Base-by-base conservation (phyloP, 2,888 invertebrate genomes). In the Palloptera scutellata region DNA sequence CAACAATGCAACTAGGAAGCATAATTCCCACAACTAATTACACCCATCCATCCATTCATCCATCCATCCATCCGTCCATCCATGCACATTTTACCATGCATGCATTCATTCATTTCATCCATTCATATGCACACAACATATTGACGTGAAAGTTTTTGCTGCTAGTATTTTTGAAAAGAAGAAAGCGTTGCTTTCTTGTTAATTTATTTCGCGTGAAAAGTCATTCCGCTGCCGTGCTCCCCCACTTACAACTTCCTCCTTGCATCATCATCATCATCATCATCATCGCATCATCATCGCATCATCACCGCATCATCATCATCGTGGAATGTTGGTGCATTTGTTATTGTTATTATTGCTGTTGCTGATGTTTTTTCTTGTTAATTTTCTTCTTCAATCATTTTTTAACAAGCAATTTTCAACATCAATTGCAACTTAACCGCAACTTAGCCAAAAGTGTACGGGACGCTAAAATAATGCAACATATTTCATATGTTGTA, bases 11-110 rank as follows among this genome's bases (percentile, higher is more conserved):
- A 79, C 80, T 76, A 81, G 79, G 79, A 79, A 79, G 79, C 79
- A 79, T 77, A 78, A 80, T 80, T 81, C 78, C 76, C 80, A 78
- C 71, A 76, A 77, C 76, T 79, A 79, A 80, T 78, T 79, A 78
- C 75, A 75, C 76, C 78, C 10, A 30, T 30, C 30, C 30, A 30
- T 30, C 2, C 30, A 30, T 30, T 30, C 30, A 30, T 2, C 30
- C 30, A 30, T 4, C 30, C 30, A 30, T 30, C 30, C 30, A 30
- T 30, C 6, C 6, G 6, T 30, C 30, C 30, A 30, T n/a, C n/a
- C n/a, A n/a, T n/a, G n/a, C n/a, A n/a, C n/a, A n/a, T n/a, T n/a
- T n/a, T n/a, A n/a, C n/a, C n/a, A n/a, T n/a, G n/a, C n/a, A n/a
- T 30, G 6, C 30, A 30, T 30, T 30, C 30, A 30, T 30, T 30